phyloP scores from a whole-genome alignment of 2,797 vertebrate species.

The Furcifer pardalis region DNA sequence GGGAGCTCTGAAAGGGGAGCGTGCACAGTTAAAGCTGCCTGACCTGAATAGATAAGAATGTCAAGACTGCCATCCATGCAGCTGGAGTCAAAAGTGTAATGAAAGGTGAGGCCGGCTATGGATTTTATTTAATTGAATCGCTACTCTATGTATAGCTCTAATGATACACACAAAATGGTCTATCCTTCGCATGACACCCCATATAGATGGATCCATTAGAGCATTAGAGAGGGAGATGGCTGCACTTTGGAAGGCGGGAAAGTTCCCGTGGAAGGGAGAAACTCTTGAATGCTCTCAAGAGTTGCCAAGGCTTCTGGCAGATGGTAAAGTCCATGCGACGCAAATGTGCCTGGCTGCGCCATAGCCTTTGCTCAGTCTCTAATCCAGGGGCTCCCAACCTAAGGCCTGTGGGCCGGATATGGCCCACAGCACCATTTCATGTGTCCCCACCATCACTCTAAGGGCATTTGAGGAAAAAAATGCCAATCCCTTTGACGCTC shows the following conservation, averaged over 20 bases:
- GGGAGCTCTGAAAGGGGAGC: conserved; percentile 62
- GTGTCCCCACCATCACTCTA: too few species aligned
- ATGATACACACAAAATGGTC: conserved; percentile 23
- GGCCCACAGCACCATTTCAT: too few species aligned
- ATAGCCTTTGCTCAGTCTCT: not conserved
- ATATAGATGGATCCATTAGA: conserved; percentile 30
- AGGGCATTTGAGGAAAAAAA: too few species aligned
- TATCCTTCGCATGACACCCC: conserved; percentile 51
- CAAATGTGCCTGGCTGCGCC: not conserved
- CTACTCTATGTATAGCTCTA: conserved; percentile 38
- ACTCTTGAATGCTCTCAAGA: not conserved
- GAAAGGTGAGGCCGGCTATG: conserved; percentile 61
- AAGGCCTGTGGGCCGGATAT: too few species aligned
- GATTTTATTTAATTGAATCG: conserved; percentile 61
- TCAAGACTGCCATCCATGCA: conserved; percentile 56
- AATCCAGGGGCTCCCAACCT: too few species aligned
- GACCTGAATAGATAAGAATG: conserved; percentile 70
- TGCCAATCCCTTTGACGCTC: too few species aligned
- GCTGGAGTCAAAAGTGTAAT: conserved; percentile 65
- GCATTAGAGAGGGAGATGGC: conserved; percentile 29
- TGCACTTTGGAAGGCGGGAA: conserved; percentile 12
- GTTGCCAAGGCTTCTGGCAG: not conserved
- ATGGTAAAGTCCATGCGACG: not conserved
- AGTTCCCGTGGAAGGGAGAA: not conserved
- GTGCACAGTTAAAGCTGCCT: conserved; percentile 58